phyloP scores from a whole-genome alignment of 2,113 vertebrate species.

The Hemichromis elongatus region DNA sequence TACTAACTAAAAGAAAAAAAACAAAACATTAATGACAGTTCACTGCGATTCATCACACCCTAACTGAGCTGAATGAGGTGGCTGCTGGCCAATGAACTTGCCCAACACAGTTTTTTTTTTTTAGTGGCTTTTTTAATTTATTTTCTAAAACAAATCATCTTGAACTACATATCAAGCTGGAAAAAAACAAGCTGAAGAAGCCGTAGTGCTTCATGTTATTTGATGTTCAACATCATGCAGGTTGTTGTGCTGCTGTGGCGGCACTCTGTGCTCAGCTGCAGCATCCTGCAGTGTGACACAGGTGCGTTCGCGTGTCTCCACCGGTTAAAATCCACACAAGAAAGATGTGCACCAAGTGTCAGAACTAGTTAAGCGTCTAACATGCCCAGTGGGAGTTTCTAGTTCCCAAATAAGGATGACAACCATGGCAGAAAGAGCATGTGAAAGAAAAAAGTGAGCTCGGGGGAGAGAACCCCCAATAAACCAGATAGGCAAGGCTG shows the following conservation, averaged over 20 bases:
- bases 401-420: constrained; percentile 41
- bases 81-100: neutral
- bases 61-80: neutral
- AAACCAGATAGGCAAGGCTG: constrained; percentile 18
- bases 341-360: constrained; percentile 41
- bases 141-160: neutral
- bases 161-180: neutral
- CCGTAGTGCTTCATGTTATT: neutral
- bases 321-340: constrained; percentile 40
- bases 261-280: constrained; percentile 39
- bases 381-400: constrained; percentile 41
- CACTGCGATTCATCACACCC: neutral
- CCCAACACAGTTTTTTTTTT: neutral
- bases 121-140: neutral
- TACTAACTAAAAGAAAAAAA: neutral
- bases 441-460: neutral
- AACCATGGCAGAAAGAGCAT: constrained; percentile 16
- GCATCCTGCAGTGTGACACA: constrained; percentile 44
- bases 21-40: neutral
- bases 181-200: neutral
- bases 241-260: neutral
- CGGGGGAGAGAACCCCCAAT: constrained; percentile 12
- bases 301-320: constrained; percentile 43
- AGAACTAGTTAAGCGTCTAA: constrained; percentile 47
- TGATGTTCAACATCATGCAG: neutral